Conservation (phyloP, 1,140 invertebrate species). For the Pseudomyrmex dendroicus region DNA sequence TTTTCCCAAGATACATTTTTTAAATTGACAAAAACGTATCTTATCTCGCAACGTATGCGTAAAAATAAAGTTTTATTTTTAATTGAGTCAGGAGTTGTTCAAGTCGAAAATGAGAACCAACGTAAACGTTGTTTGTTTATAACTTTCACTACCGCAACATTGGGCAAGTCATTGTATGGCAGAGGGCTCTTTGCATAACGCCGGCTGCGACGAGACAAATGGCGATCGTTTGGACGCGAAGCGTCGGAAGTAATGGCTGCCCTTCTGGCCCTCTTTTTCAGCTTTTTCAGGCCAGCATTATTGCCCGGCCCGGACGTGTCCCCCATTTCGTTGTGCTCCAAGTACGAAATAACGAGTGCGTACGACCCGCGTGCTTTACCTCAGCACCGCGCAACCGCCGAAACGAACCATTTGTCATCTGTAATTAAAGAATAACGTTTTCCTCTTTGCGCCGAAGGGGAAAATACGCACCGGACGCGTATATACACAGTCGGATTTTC, state of each 20-base stretch:
- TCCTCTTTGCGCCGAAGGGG: constrained; percentile 60
- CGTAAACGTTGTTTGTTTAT: constrained; percentile 68
- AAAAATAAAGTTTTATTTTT: no score
- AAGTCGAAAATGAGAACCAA: not conserved
- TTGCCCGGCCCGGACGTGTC: constrained; percentile 50
- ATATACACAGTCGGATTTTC: constrained; percentile 12
- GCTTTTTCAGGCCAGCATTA: constrained; percentile 72
- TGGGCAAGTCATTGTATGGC: constrained; percentile 57
- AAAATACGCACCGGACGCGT: constrained; percentile 38
- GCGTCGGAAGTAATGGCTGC: constrained; percentile 72
- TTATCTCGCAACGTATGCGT: not conserved
- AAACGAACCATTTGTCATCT: constrained; percentile 73
- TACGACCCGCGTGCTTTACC: constrained; percentile 46
- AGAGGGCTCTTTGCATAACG: constrained; percentile 69
- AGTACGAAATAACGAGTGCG: constrained; percentile 61
- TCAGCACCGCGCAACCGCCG: constrained; percentile 50
- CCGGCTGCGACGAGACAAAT: constrained; percentile 72
- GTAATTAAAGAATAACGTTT: constrained; percentile 72
- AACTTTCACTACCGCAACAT: constrained; percentile 64
- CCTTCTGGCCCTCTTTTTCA: constrained; percentile 74
- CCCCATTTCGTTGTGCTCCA: constrained; percentile 39
- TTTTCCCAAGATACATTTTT: not conserved
- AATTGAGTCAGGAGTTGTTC: not conserved
- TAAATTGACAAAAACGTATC: not conserved
- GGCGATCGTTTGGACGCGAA: constrained; percentile 70